These are phyloP conservation scores for Pseudococcus jackbeardsleyi DNA, from an alignment of 2,888 invertebrate genomes.

Conservation along the genomic window DNA sequence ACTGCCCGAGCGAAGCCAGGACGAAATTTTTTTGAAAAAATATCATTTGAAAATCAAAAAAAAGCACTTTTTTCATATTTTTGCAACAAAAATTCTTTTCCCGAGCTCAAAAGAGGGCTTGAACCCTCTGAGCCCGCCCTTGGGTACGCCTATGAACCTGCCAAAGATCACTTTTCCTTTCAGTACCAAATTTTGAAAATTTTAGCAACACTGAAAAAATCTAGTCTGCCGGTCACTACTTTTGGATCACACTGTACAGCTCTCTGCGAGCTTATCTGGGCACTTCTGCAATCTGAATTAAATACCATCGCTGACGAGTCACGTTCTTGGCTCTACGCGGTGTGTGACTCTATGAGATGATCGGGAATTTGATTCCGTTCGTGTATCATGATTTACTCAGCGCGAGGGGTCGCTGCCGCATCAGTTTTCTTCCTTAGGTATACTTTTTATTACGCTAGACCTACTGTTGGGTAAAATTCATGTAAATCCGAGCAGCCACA, in stretches of 20 bases:
- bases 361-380: constrained; percentile 27
- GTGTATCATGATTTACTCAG: constrained; percentile 31
- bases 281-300: constrained; percentile 32
- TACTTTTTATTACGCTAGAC: not conserved
- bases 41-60: too few relatives aligned
- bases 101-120: too few relatives aligned
- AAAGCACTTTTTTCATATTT: too few relatives aligned
- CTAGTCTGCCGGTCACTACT: not conserved
- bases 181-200: too few relatives aligned
- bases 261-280: not conserved
- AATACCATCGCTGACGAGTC: constrained; percentile 33
- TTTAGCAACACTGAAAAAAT: too few relatives aligned
- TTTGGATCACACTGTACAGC: not conserved
- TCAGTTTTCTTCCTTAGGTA: not conserved
- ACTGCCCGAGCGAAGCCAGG: too few relatives aligned
- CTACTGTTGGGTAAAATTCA: not conserved
- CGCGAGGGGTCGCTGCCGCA: not conserved
- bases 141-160: too few relatives aligned
- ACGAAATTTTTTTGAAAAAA: too few relatives aligned
- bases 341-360: not conserved
- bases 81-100: too few relatives aligned
- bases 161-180: too few relatives aligned
- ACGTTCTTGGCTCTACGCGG: constrained; percentile 6
- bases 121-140: too few relatives aligned
- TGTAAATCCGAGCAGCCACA: not conserved